A percentile compares a stretch with the other conserved stretches of the same genome.
Evolutionary conservation across 2,113 vertebrate species (phyloP).

Genomic region (Falcunculus frontatus): DNA sequence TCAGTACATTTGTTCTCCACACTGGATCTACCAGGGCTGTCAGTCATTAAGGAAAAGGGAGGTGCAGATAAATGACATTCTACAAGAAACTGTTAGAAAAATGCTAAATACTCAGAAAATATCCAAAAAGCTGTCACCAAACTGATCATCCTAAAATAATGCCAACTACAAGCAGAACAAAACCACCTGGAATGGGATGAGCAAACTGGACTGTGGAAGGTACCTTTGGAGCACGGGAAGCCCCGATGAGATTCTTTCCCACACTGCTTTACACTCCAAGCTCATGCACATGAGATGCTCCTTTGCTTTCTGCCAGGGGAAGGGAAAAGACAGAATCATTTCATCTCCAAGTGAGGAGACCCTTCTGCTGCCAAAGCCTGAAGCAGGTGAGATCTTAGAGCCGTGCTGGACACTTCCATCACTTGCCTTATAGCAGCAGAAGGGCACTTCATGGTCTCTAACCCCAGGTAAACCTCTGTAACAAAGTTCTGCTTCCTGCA

Average conservation of each 20-base stretch:
- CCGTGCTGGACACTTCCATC: not conserved
- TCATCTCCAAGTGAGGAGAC: not conserved
- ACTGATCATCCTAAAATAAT: not conserved
- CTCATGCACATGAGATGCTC: not conserved
- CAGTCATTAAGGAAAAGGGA: not conserved
- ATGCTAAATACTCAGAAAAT: not conserved
- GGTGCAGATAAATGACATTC: not conserved
- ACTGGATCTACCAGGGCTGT: not conserved
- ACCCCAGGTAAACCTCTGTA: accelerated
- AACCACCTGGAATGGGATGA: not conserved
- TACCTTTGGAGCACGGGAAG: not conserved
- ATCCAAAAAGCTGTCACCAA: not conserved
- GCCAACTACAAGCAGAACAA: not conserved
- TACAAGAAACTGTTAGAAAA: not conserved
- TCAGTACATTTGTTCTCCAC: not conserved
- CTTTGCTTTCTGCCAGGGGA: not conserved
- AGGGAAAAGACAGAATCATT: not conserved
- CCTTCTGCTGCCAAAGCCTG: not conserved
- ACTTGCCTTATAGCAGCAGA: not conserved
- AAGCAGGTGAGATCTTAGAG: not conserved
- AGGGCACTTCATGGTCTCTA: not conserved
- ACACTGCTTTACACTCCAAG: not conserved
- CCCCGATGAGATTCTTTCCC: not conserved
- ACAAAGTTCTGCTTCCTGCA: not conserved
- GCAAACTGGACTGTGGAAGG: not conserved